Evolutionary conservation across 2,888 invertebrate genomes (phyloP).

Genomic region (Torymus texanus): DNA sequence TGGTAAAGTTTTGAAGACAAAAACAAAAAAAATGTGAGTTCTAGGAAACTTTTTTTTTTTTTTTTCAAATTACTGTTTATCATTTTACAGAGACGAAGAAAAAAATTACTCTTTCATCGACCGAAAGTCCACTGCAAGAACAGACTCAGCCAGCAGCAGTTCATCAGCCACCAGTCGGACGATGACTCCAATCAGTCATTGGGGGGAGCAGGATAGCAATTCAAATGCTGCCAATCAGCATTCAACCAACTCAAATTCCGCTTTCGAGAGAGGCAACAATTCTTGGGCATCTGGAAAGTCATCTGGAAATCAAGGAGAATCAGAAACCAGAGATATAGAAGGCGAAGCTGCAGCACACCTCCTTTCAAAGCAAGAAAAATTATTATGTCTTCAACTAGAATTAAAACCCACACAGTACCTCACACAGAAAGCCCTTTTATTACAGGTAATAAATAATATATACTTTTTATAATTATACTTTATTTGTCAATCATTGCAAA

Average conservation of each 20-base stretch:
- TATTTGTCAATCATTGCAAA: background rate
- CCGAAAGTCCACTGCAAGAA: slow-evolving; percentile 91
- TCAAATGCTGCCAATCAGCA: slow-evolving; percentile 68
- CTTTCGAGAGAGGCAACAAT: slow-evolving; percentile 76
- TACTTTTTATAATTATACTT: background rate
- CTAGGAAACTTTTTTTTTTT: background rate
- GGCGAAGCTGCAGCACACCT: slow-evolving; percentile 72
- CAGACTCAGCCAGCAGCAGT: slow-evolving; percentile 74
- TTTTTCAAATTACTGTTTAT: slow-evolving; percentile 12
- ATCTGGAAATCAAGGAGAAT: slow-evolving; percentile 59
- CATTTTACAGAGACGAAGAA: slow-evolving; percentile 81
- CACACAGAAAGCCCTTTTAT: slow-evolving; percentile 89
- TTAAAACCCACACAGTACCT: slow-evolving; percentile 92
- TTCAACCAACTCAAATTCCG: slow-evolving; percentile 65
- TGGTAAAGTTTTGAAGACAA: slow-evolving; percentile 24
- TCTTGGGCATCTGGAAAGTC: slow-evolving; percentile 74
- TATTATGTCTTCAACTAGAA: slow-evolving; percentile 78
- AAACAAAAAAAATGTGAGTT: background rate
- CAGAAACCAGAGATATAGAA: slow-evolving; percentile 69
- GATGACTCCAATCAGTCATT: slow-evolving; percentile 74
- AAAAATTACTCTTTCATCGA: slow-evolving; percentile 88
- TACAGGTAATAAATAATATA: slow-evolving; percentile 78
- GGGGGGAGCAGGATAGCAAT: slow-evolving; percentile 72
- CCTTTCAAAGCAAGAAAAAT: slow-evolving; percentile 73
- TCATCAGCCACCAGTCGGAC: slow-evolving; percentile 71